These are phyloP conservation scores for Eleutherodactylus coqui DNA, from an alignment of 2,797 vertebrate species.

Conservation along the genomic window DNA sequence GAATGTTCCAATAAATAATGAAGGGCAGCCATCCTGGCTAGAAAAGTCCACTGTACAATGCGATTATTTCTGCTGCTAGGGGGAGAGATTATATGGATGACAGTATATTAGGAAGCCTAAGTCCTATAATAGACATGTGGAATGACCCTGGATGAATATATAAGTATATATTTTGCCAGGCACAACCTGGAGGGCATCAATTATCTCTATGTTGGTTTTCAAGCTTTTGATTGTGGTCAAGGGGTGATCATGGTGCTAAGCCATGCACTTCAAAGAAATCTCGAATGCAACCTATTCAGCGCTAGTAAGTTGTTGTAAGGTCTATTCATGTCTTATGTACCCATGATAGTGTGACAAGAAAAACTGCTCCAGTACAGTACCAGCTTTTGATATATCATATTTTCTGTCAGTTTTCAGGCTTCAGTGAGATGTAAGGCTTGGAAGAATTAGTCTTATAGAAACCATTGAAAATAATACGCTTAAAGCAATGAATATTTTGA, in stretches of 20 bases:
- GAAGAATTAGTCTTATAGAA: conserved; percentile 80
- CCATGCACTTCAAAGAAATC: background rate
- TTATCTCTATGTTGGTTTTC: too few relatives aligned
- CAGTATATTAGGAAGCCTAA: too few relatives aligned
- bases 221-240: too few relatives aligned
- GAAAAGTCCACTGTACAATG: too few relatives aligned
- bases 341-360: background rate
- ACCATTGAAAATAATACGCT: conserved; percentile 78
- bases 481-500: conserved; percentile 73
- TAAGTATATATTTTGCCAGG: too few relatives aligned
- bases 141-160: too few relatives aligned
- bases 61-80: too few relatives aligned
- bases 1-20: too few relatives aligned
- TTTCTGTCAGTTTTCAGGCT: conserved; percentile 72
- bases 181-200: too few relatives aligned
- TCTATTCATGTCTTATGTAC: background rate
- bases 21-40: too few relatives aligned
- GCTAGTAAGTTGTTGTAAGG: background rate
- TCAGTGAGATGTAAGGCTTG: conserved; percentile 72
- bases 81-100: too few relatives aligned
- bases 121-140: too few relatives aligned
- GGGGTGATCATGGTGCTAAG: background rate
- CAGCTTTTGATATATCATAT: background rate
- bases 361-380: background rate
- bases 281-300: background rate